These are phyloP conservation scores for Clarias magur DNA, from an alignment of 2,113 vertebrate species.

Conservation along the genomic window DNA sequence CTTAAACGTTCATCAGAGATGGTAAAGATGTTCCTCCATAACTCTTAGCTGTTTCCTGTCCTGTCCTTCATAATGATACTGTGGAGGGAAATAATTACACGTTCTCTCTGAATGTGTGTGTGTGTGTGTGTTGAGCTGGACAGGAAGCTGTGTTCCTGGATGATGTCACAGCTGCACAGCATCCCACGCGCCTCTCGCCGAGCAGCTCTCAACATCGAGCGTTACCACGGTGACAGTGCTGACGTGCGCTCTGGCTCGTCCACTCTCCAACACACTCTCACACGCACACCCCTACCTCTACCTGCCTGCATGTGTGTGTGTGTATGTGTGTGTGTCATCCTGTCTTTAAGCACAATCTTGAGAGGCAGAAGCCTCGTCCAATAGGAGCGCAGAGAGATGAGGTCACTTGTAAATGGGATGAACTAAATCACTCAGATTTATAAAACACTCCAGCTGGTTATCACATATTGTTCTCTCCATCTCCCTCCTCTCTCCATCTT, in stretches of 20 bases:
- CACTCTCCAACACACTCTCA: neutral
- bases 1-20: neutral
- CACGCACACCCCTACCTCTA: neutral
- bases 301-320: neutral
- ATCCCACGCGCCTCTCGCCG: constrained; percentile 49
- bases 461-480: constrained; percentile 4
- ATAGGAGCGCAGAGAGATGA: constrained; percentile 35
- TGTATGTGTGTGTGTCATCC: neutral
- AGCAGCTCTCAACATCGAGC: constrained; percentile 42
- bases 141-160: constrained; percentile 46
- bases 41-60: neutral
- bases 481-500: neutral
- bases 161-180: constrained; percentile 52
- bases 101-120: neutral
- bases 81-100: neutral
- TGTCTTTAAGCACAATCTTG: neutral
- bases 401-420: constrained; percentile 20
- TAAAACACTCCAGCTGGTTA: constrained; percentile 19
- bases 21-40: neutral
- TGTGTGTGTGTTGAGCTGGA: constrained; percentile 34
- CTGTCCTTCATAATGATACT: constrained; percentile 13
- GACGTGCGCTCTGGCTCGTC: constrained; percentile 40
- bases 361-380: constrained; percentile 5
- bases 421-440: neutral
- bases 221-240: constrained; percentile 55